Base-by-base conservation (phyloP, 2,797 vertebrate genomes). In the Danio albolineatus region DNA sequence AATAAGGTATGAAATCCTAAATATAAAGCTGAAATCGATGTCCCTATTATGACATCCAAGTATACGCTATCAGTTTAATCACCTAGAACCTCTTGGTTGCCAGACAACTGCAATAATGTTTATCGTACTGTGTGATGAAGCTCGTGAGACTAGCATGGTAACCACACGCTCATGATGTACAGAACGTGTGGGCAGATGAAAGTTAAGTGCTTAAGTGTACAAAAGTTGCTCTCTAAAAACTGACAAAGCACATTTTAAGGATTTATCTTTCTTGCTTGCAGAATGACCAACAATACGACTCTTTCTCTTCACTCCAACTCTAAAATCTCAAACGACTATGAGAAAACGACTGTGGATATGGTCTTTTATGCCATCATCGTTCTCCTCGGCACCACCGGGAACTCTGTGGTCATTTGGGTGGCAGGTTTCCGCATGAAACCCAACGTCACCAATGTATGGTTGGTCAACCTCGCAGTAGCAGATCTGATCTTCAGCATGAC, bases 391-490 rank as follows among this genome's bases (percentile, higher is more conserved):
- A 66, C 44, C 44, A 28, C 19, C 0, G 64, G 64, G 44, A 66
- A 66, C 64, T 66, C 64, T 36, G 2, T 48, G 19, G 64, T 66
- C 13, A 66, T 66, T 64, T 66, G 64, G 64, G 7, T 66, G 4
- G 64, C 64, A 4, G 19, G 64, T 2, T 48, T 66, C 2, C 19
- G 7, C 13, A 66, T 66, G 64, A 48, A 66, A 21, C 44, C 64
- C 44, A 66, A 21, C 0, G 43, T 66, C 7, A 66, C 64, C 1
- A 66, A 66, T 0, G 44, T 66, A 9, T 66, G 64, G 64, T 46
- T 66, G 44, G 19, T 66, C 2, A 66, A 48, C 6, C 64, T 66
- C 1, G 64, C 44, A 8, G 19, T 36, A 48, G 44, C 64, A 8
- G 64, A 66, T 44, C 64, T 66, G 19, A 66, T 66, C 19, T 66